phyloP scores from a whole-genome alignment of 2,888 invertebrate species.

The Pyrrhosoma nymphula region DNA sequence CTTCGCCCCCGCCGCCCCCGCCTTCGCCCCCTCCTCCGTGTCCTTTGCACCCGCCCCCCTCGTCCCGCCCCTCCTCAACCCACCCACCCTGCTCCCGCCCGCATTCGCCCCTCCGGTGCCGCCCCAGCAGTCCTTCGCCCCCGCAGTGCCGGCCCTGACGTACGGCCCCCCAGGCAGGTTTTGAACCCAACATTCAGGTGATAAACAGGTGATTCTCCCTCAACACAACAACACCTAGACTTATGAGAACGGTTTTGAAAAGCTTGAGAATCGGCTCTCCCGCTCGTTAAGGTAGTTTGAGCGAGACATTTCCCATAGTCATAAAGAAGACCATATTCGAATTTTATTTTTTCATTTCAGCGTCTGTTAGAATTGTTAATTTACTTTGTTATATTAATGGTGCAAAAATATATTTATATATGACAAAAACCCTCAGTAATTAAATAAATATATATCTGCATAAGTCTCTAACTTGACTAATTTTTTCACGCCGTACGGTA shows the following conservation, averaged over 20 bases:
- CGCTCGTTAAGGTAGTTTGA: too few relatives aligned
- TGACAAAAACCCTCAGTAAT: too few relatives aligned
- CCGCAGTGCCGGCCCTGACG: background rate
- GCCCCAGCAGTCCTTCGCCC: background rate
- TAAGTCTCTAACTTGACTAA: too few relatives aligned
- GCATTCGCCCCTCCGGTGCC: background rate
- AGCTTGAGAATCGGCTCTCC: too few relatives aligned
- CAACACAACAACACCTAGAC: background rate
- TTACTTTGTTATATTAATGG: too few relatives aligned
- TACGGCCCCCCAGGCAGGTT: constrained; percentile 37
- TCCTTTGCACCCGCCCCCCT: background rate
- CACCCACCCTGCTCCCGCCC: background rate
- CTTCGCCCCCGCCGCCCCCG: background rate
- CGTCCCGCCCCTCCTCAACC: background rate
- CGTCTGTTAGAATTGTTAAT: too few relatives aligned
- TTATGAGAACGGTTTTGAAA: background rate
- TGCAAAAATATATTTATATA: too few relatives aligned
- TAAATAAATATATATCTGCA: too few relatives aligned
- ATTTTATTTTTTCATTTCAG: too few relatives aligned
- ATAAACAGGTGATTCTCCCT: constrained; percentile 23
- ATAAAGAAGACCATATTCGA: too few relatives aligned
- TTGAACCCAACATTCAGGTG: background rate
- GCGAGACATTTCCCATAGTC: too few relatives aligned
- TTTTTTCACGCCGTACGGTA: too few relatives aligned
- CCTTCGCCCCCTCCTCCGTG: background rate